Evolutionary conservation across 2,113 vertebrate genomes (phyloP).

Genomic region (Vidua macroura): DNA sequence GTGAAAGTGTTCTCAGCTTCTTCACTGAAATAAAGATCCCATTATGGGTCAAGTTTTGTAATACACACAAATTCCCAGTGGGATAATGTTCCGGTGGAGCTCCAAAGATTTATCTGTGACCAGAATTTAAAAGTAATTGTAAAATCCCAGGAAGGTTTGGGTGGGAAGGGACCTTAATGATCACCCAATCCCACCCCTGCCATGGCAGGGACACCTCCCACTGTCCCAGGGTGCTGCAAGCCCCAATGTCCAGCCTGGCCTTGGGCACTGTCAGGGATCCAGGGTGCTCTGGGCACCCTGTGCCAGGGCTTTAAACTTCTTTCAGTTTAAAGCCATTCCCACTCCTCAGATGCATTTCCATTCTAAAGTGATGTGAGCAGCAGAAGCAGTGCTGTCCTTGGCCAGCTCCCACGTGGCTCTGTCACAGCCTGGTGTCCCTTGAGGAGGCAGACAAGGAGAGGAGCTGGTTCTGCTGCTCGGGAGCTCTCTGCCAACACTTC

Average conservation of each 20-base stretch:
- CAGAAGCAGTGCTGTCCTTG: background rate
- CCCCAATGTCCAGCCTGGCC: background rate
- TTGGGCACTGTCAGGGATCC: background rate
- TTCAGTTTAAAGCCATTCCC: background rate
- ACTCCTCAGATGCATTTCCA: background rate
- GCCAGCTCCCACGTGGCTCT: background rate
- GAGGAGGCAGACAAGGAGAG: background rate
- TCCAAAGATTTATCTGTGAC: background rate
- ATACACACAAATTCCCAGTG: fast-evolving
- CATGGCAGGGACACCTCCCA: background rate
- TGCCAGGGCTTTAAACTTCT: background rate
- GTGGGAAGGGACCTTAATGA: background rate
- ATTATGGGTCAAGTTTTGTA: fast-evolving
- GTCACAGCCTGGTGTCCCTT: background rate
- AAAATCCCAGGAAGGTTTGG: background rate
- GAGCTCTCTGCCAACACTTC: background rate
- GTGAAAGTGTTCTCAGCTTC: background rate
- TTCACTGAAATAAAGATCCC: background rate
- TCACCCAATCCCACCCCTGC: fast-evolving
- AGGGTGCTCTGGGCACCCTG: background rate
- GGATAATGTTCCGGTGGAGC: background rate
- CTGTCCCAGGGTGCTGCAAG: background rate
- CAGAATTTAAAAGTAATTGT: background rate
- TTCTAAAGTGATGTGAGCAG: background rate
- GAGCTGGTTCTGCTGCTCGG: background rate